Conservation (phyloP, 1,140 invertebrate species). For the Glossosoma conforme region DNA sequence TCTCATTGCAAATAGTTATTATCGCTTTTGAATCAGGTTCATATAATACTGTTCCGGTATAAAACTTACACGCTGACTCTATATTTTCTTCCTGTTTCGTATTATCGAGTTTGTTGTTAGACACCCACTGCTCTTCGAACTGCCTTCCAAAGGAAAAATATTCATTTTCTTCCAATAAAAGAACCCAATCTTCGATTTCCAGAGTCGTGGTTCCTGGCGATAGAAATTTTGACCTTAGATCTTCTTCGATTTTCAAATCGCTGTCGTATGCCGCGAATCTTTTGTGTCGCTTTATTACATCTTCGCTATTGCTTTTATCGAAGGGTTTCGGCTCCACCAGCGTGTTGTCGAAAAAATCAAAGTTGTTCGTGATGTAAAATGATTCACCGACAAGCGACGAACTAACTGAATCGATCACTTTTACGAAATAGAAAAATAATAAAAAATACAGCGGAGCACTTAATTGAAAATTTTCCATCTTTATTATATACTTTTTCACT, state of each 20-base stretch:
- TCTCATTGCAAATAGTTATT: slow-evolving; percentile 41
- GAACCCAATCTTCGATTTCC: slow-evolving; percentile 27
- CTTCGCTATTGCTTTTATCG: neutral
- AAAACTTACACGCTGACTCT: slow-evolving; percentile 22
- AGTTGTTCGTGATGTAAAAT: no score
- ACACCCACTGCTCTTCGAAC: slow-evolving; percentile 25
- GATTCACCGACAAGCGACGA: no score
- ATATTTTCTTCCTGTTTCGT: neutral
- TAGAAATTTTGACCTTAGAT: slow-evolving; percentile 16
- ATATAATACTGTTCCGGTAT: slow-evolving; percentile 20
- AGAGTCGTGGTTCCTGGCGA: slow-evolving; percentile 10
- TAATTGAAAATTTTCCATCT: no score
- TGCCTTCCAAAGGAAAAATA: slow-evolving; percentile 17
- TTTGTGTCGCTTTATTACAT: slow-evolving; percentile 9
- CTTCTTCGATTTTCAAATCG: slow-evolving; percentile 8
- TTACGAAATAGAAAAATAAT: no score
- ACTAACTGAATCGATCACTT: no score
- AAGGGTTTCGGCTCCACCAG: slow-evolving; percentile 18
- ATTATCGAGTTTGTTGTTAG: slow-evolving; percentile 5
- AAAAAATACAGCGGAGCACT: no score
- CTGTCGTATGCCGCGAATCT: slow-evolving; percentile 7
- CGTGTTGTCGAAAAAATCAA: slow-evolving; percentile 19
- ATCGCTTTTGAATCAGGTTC: slow-evolving; percentile 34
- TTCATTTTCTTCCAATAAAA: slow-evolving; percentile 24
- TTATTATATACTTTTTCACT: no score